Evolutionary conservation across 2,888 invertebrate species (phyloP).

Genomic region (Apodemia hepburni): DNA sequence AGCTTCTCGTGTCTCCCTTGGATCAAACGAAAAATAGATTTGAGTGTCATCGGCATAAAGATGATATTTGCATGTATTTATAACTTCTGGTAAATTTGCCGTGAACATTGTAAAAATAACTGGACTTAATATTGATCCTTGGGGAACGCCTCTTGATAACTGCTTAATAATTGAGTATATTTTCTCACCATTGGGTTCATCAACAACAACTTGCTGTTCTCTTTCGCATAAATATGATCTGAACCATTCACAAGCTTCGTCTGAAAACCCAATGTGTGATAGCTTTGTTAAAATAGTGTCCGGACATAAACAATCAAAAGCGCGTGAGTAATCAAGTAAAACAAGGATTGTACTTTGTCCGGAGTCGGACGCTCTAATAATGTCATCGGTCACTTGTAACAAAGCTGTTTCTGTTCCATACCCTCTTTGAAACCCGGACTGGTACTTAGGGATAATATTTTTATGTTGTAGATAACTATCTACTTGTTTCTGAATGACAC

Average conservation of each 20-base stretch:
- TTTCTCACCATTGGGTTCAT: constrained; percentile 2
- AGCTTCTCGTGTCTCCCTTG: neutral
- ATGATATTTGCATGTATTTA: constrained; percentile 8
- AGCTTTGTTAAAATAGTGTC: neutral
- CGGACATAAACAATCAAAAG: neutral
- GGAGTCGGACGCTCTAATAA: constrained; percentile 7
- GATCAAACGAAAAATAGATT: constrained; percentile 2
- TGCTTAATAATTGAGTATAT: constrained; percentile 3
- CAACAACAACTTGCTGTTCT: constrained; percentile 18
- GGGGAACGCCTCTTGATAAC: constrained; percentile 8
- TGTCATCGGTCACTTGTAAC: constrained; percentile 25
- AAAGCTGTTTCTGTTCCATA: constrained; percentile 19
- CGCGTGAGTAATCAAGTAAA: neutral
- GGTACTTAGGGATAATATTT: neutral
- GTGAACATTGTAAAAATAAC: neutral
- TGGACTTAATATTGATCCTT: constrained; percentile 16
- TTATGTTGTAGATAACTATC: neutral
- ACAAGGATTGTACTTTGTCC: neutral
- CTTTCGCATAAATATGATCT: constrained; percentile 20
- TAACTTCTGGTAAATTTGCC: neutral
- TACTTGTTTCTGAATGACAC: neutral
- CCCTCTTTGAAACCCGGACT: neutral
- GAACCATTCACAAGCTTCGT: constrained; percentile 24
- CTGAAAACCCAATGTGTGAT: constrained; percentile 20
- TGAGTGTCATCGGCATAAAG: constrained; percentile 16